Base-by-base conservation (phyloP, 2,888 invertebrate genomes). In the Scaptomyza tumidula region DNA sequence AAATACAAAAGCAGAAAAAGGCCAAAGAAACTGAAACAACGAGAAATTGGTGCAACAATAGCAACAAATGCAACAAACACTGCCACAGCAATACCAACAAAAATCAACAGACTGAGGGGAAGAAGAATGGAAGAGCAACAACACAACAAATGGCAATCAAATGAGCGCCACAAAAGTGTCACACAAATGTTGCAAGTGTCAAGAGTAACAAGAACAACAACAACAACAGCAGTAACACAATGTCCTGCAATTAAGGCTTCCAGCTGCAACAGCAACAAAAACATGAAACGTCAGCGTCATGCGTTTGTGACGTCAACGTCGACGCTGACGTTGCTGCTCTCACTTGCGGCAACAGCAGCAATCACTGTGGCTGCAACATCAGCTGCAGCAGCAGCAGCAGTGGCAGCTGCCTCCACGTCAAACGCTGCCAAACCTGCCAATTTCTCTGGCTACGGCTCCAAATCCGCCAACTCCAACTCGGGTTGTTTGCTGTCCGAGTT, bases 401-500 rank as follows among this genome's bases (percentile, higher is more conserved):
- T n/a, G n/a, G n/a, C n/a, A 19, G 45, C 72, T 29, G 71, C 79
- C 53, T 67, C 76, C 43, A 45, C 80, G 24, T 58, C 75, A 27
- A 73, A 79, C 45, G 72, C 80, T 58, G 81, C 78, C 77, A 88
- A 82, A 72, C 74, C 90, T 69, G 87, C 72, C 58, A 78, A 80
- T 78, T 78, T 78, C 61, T 69, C 70, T 59, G 62, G 73, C 60
- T 49, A 44, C 64, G 54, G 48, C 68, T 78, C 85, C 87, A 41
- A 37, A 24, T 44, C 70, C 58, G 41, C 70, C 57, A 61, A 68
- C 9, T 27, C 68, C 57, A 61, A 68, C 9, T 27, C 72, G 6
- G 75, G 75, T 63, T 92, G 92, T 71, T 89, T 90, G 52, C 89
- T 92, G 69, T 89, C 92, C 58, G 92, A 92, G 65, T 91, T 88